Conservation (phyloP, 2,113 vertebrate genomes). For the Hiodon alosoides region DNA sequence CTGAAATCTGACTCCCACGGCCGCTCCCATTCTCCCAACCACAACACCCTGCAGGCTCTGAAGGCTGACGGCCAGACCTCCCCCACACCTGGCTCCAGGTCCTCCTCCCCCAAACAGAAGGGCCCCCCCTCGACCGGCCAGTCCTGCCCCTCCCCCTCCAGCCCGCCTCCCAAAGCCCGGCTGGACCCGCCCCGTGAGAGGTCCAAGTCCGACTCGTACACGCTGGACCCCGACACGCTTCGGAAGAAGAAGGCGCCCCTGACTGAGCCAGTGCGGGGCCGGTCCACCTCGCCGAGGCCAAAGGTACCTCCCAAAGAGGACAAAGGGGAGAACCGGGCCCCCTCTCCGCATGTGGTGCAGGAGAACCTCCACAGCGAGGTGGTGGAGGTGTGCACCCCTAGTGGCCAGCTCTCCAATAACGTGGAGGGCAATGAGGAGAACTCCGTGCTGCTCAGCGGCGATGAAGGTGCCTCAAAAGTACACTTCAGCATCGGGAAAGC, state of each 20-base stretch:
- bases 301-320: constrained; percentile 69
- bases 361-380: constrained; percentile 97
- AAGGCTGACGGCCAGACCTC: constrained; percentile 87
- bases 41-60: constrained; percentile 92
- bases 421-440: constrained; percentile 81
- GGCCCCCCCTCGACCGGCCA: constrained; percentile 64
- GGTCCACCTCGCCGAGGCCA: constrained; percentile 73
- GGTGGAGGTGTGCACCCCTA: constrained; percentile 93
- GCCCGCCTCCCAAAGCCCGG: constrained; percentile 78
- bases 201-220: constrained; percentile 97
- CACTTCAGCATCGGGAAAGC: constrained; percentile 98
- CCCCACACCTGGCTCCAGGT: constrained; percentile 82
- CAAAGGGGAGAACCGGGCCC: constrained; percentile 80
- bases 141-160: constrained; percentile 73
- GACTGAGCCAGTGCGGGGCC: constrained; percentile 84
- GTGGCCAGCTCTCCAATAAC: constrained; percentile 77
- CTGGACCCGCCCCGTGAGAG: constrained; percentile 91
- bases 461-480: constrained; percentile 65
- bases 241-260: constrained; percentile 92
- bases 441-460: constrained; percentile 66
- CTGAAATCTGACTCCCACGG: constrained; percentile 92
- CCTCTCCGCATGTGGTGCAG: constrained; percentile 92
- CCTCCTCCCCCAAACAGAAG: constrained; percentile 90
- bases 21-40: constrained; percentile 92
- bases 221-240: constrained; percentile 88